Evolutionary conservation across 2,797 vertebrate genomes (phyloP), one percentile per base, ranked within the genome.

Genomic region (Pseudochaenichthys georgianus): DNA sequence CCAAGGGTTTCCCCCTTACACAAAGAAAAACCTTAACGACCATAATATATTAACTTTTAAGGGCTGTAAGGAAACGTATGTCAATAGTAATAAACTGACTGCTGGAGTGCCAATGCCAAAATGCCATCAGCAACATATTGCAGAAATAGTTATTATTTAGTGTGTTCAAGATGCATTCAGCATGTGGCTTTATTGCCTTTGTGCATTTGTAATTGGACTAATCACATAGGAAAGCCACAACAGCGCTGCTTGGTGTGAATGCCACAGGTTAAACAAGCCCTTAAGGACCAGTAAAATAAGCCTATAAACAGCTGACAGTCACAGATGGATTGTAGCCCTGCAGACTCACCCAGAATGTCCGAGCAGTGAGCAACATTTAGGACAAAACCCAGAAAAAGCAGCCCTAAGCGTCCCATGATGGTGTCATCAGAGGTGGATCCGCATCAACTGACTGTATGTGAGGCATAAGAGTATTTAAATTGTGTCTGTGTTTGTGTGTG

Each of bases 291-390:
- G 79, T 92, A 87, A 89, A 93, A 87, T 15, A 53, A 68, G 8
- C 67, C 79, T 61, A 91, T 90, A 91, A 85, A 89, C 59, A 88
- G 64, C 75, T 83, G 83, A 86, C 72, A 80, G 83, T 75, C 90
- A 87, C 83, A 87, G 78, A 88, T 52, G 70, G 81, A 83, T 55
- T 77, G 75, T 85, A 86, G 83, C 77, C 9, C 73, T 72, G 78
- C 69, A 85, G 82, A 94, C 94, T 89, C 92, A 95, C 95, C 95
- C 82, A 70, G 77, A 75, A 67, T 83, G 79, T 91, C 90, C 84
- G 68, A 77, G 87, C 82, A 87, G 82, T 91, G 89, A 87, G 83
- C 79, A 83, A 92, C 75, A 83, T 88, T 91, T 70, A 94, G 83
- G 80, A 89, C 13, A 59, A 94, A 78, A 76, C 84, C 92, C 89